phyloP scores from a whole-genome alignment of 2,888 invertebrate genomes.

The Crossocerus cetratus region DNA sequence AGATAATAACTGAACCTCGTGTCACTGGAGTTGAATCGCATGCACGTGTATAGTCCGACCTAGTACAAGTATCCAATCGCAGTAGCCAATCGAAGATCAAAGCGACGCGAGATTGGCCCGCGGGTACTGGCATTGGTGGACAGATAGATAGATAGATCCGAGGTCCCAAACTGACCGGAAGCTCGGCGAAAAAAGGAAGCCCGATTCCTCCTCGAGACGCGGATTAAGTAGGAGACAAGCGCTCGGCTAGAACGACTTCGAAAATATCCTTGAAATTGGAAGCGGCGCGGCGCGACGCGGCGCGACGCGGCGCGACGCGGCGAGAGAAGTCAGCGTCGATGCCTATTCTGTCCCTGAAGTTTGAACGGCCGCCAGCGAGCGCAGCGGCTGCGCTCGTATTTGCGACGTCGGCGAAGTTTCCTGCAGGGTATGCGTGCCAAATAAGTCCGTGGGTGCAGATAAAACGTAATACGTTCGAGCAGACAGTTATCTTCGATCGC shows the following conservation, averaged over 20 bases:
- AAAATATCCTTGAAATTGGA: conserved; percentile 6
- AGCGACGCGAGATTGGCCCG: background rate
- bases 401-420: conserved; percentile 36
- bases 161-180: too few species aligned
- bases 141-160: too few species aligned
- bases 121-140: too few species aligned
- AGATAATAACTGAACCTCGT: too few species aligned
- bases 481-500: conserved; percentile 51
- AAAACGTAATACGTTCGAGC: conserved; percentile 32
- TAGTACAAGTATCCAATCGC: background rate
- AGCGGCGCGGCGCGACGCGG: too few species aligned
- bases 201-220: too few species aligned
- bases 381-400: conserved; percentile 7
- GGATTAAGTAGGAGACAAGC: too few species aligned
- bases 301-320: too few species aligned
- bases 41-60: too few species aligned
- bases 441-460: conserved; percentile 40
- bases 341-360: background rate
- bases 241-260: too few species aligned
- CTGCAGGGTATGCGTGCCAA: conserved; percentile 40
- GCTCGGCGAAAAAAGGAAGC: too few species aligned
- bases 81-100: background rate
- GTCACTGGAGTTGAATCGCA: too few species aligned
- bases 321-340: conserved; percentile 10
- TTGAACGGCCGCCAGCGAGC: conserved; percentile 31